Base-by-base conservation (phyloP, 1,140 invertebrate species). In the Euura lappo region DNA sequence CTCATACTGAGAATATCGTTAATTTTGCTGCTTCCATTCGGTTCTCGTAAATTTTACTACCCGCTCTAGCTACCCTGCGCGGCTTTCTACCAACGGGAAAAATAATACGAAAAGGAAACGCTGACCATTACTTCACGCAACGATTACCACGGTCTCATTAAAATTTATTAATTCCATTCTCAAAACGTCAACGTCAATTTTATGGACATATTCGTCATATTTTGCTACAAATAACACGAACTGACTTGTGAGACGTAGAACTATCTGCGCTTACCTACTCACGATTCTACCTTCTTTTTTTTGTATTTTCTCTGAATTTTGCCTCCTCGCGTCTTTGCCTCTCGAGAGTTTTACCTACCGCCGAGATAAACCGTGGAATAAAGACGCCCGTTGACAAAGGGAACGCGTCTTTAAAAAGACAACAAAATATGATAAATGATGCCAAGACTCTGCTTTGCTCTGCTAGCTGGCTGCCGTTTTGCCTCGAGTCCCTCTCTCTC, bases 11-110 rank as follows among this genome's bases (percentile, higher is more conserved):
- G 28, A 28, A 28, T 28, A 87, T 88, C 87, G 86, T 88, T 88
- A 87, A 88, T 88, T 88, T 87, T 87, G 28, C 86, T 88, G 85
- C 86, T 86, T 87, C 85, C 85, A 88, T 88, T 88, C 84, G 83
- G 82, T 86, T 87, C 84, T 83, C 86, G 86, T 87, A 86, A 87
- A 87, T 87, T 80, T 79, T 77, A 11, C 51, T 8, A 11, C 51
- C 3, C 51, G 51, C 51, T 60, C 51, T 60, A 11, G 8, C 51
- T 60, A 3, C 51, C 51, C 13, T 1, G 6, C 51, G 51, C 10
- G 51, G 51, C 51, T 60, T 28, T 28, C 28, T 28, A 28, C 28
- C 51, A 68, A 71, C 75, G 74, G 77, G 74, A 77, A 74, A 77
- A 71, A 75, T 74, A 75, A 76, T 74, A 73, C 79, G 74, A 77